Evolutionary conservation across 1,140 invertebrate species (phyloP).

Genomic region (Phthorimaea operculella): DNA sequence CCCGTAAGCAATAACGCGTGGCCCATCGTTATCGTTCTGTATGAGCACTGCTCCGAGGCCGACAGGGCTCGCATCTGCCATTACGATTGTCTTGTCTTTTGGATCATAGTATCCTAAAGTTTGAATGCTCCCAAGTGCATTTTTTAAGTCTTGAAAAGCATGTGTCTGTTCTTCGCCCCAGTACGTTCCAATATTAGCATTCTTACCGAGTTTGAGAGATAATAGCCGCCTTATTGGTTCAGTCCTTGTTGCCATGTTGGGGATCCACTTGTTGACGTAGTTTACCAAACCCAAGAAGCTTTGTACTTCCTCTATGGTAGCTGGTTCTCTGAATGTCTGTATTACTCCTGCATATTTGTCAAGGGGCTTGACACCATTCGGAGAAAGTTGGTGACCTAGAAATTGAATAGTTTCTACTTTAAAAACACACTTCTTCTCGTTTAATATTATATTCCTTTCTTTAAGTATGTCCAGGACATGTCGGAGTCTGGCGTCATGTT

Average conservation of each 20-base stretch:
- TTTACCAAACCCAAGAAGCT: too few species aligned
- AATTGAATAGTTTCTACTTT: not conserved
- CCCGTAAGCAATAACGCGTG: constrained; percentile 5
- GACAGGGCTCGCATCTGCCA: constrained; percentile 4
- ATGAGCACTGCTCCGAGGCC: constrained; percentile 1
- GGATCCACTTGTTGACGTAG: constrained; percentile 8
- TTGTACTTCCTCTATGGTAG: too few species aligned
- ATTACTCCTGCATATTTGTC: constrained; percentile 4
- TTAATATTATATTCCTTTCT: not conserved
- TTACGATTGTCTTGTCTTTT: constrained; percentile 2
- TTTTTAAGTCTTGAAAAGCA: constrained; percentile 6
- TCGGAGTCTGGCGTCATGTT: constrained; percentile 3
- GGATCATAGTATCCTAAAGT: constrained; percentile 6
- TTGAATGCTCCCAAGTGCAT: not conserved
- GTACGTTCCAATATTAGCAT: not conserved
- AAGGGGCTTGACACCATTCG: constrained; percentile 5
- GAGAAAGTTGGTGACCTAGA: constrained; percentile 10
- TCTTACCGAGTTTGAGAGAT: constrained; percentile 4
- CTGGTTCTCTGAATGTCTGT: too few species aligned
- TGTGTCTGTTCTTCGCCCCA: constrained; percentile 3
- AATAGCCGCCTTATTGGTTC: constrained; percentile 5
- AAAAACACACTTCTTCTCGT: constrained; percentile 6
- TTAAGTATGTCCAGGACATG: constrained; percentile 3
- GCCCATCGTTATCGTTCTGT: not conserved
- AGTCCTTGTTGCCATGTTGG: constrained; percentile 7